A percentile compares a stretch with the other conserved stretches of the same genome.
phyloP scores from a whole-genome alignment of 1,140 invertebrate genomes.

The Linepithema humile region DNA sequence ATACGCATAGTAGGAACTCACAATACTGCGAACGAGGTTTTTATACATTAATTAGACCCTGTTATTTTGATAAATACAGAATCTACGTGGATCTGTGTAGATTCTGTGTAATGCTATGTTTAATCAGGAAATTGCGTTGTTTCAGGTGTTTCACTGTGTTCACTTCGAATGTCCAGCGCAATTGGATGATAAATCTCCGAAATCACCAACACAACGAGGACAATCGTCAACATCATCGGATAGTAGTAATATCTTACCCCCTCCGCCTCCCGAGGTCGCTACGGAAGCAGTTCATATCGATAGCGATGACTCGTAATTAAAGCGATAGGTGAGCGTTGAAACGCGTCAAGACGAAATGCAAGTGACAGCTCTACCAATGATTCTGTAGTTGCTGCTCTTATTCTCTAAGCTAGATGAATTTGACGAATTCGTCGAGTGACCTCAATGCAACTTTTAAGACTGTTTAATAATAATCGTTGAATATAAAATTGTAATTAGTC shows the following conservation, averaged over 20 bases:
- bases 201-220: slow-evolving; percentile 67
- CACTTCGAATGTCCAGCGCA: slow-evolving; percentile 98
- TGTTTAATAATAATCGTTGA: slow-evolving; percentile 36
- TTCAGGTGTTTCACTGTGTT: slow-evolving; percentile 97
- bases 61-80: no score
- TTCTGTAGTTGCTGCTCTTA: slow-evolving; percentile 8
- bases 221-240: slow-evolving; percentile 51
- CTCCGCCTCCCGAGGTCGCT: slow-evolving; percentile 75
- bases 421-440: slow-evolving; percentile 15
- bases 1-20: slow-evolving; percentile 97
- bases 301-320: slow-evolving; percentile 70
- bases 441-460: slow-evolving; percentile 47
- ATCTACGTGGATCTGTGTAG: no score
- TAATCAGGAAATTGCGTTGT: slow-evolving; percentile 56
- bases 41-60: slow-evolving; percentile 6
- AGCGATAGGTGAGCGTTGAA: neutral
- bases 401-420: slow-evolving; percentile 20
- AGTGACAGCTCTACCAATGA: slow-evolving; percentile 8
- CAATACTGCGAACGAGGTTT: slow-evolving; percentile 98
- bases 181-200: slow-evolving; percentile 77
- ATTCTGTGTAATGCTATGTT: no score
- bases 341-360: neutral
- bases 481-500: slow-evolving; percentile 21
- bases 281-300: slow-evolving; percentile 79
- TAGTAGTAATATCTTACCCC: slow-evolving; percentile 11